Base-by-base conservation (phyloP, 2,113 vertebrate genomes). In the Myanophis thanlyinensis region DNA sequence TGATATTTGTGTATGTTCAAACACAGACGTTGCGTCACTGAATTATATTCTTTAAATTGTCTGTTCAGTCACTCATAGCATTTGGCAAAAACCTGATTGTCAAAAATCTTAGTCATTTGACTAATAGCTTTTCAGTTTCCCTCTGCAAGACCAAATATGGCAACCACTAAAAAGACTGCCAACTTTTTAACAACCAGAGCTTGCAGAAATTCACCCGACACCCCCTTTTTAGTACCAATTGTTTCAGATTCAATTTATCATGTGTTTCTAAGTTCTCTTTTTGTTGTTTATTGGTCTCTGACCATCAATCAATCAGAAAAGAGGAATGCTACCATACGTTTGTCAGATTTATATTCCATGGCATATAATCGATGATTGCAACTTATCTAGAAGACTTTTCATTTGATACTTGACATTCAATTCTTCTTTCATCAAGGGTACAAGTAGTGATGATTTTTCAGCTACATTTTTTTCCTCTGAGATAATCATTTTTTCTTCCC, bases 401-500 rank as follows among this genome's bases (percentile, higher is more conserved):
- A n/a, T 35, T n/a, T 73, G 56, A 52, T 73, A 53, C n/a, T 73
- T 73, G 35, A 59, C 3, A 30, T 80, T 8, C 44, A 44, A 18
- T 92, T 8, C 20, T 30, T 22, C 52, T 48, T 73, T 59, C 56
- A 46, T 85, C 46, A 89, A 90, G 47, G 23, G 59, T 23, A 85
- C n/a, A 85, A 47, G 44, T 9, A 56, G 49, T 3, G 25, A 13
- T 56, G 27, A 25, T 35, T 92, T 85, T 92, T 35, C 88, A 62
- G 22, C 53, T 51, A 30, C 23, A 18, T 7, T 47, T 27, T 54
- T 11, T 5, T 30, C 22, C 5, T n/a, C 46, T 53, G 49, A 53
- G 46, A 73, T 47, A 87, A 87, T 0, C 52, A 51, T 92, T 89
- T 92, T 84, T 89, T 95, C 94, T 49, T 35, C 13, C 27, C 93